These are phyloP conservation scores for Hoplostethus atlanticus DNA, from an alignment of 2,797 vertebrate genomes.

Conservation along the genomic window DNA sequence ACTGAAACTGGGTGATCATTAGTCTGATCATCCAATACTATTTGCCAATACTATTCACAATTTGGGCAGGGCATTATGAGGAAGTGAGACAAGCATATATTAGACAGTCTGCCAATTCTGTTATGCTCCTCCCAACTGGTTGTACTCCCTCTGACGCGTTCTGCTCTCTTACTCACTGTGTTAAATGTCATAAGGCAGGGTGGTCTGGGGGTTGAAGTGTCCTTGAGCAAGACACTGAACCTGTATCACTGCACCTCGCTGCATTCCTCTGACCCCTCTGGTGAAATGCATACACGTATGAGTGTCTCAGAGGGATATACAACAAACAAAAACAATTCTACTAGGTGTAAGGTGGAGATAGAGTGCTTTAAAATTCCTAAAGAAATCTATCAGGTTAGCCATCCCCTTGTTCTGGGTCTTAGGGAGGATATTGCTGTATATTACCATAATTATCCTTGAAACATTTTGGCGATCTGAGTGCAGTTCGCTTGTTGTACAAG, in stretches of 20 bases:
- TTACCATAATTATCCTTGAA: conserved; percentile 52
- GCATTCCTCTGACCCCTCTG: background rate
- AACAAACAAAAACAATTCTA: conserved; percentile 31
- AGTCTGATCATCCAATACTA: background rate
- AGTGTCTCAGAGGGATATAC: conserved; percentile 13
- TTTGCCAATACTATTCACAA: conserved; percentile 11
- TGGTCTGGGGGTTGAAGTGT: conserved; percentile 69
- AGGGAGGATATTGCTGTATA: conserved; percentile 40
- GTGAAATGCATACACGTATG: conserved; percentile 22
- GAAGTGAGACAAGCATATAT: conserved; percentile 30
- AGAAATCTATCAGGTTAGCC: conserved; percentile 31
- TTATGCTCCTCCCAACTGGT: conserved; percentile 54
- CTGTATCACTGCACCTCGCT: background rate
- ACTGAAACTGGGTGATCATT: too few species aligned
- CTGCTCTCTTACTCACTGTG: conserved; percentile 67
- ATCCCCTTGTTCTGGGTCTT: conserved; percentile 38
- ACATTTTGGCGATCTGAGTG: conserved; percentile 55
- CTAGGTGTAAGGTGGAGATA: background rate
- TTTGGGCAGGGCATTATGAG: conserved; percentile 25
- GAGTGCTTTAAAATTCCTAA: conserved; percentile 22
- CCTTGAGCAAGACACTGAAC: conserved; percentile 62
- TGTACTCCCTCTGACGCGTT: conserved; percentile 56
- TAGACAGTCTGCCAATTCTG: conserved; percentile 55
- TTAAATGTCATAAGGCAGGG: conserved; percentile 74
- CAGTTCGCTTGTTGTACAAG: conserved; percentile 44